phyloP scores from a whole-genome alignment of 64 coral and sea anemone genomes.

The Stichodactyla helianthus region DNA sequence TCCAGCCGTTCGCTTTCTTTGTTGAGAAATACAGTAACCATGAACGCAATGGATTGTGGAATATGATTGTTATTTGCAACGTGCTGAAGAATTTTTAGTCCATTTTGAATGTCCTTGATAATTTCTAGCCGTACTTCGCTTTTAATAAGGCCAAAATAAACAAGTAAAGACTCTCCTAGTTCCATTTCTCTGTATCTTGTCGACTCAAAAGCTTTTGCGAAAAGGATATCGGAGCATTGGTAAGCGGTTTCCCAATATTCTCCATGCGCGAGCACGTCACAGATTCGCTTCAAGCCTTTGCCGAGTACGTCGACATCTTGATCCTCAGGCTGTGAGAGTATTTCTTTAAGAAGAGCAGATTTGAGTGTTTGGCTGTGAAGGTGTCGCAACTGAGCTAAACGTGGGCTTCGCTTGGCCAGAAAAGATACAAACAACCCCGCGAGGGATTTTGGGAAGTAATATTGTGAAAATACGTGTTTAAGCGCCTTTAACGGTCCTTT shows the following conservation, averaged over 20 bases:
- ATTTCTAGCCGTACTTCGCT: constrained; percentile 58
- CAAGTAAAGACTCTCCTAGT: constrained; percentile 44
- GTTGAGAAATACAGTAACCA: not conserved
- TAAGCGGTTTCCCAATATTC: constrained; percentile 42
- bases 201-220: not conserved
- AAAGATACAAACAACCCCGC: constrained; percentile 66
- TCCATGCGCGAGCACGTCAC: constrained; percentile 47
- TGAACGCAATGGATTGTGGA: constrained; percentile 8
- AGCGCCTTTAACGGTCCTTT: constrained; percentile 45
- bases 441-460: constrained; percentile 64
- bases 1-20: not conserved
- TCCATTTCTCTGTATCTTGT: not conserved
- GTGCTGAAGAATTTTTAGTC: constrained; percentile 45
- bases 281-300: constrained; percentile 70
- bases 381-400: constrained; percentile 18
- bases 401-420: constrained; percentile 47
- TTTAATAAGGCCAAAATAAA: constrained; percentile 76
- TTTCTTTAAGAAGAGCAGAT: constrained; percentile 65
- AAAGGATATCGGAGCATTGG: constrained; percentile 40
- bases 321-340: constrained; percentile 37
- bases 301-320: constrained; percentile 35
- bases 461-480: constrained; percentile 32
- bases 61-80: not conserved
- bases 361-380: constrained; percentile 42
- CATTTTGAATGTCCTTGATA: constrained; percentile 34